Evolutionary conservation across 2,113 vertebrate genomes (phyloP).

Genomic region (Chaetorhynchus papuensis): DNA sequence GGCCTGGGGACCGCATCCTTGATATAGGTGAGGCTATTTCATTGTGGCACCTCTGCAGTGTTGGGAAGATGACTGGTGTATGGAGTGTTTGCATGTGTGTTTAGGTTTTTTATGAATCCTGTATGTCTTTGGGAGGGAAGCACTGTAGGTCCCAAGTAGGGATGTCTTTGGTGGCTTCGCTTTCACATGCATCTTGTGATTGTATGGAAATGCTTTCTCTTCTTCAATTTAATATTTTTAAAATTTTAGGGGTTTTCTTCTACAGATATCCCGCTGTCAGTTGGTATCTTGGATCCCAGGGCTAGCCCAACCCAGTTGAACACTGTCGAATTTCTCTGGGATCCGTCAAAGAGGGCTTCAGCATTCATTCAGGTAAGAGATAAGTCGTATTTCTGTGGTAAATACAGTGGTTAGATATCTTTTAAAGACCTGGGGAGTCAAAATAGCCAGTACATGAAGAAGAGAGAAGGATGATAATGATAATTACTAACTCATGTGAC

Average conservation of each 20-base stretch:
- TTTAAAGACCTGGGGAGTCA: neutral
- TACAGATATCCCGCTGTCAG: slow-evolving; percentile 90
- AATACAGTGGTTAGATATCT: neutral
- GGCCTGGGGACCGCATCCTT: slow-evolving; percentile 92
- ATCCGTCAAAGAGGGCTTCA: slow-evolving; percentile 85
- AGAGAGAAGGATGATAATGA: neutral
- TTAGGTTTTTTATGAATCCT: neutral
- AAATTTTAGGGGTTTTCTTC: slow-evolving; percentile 74
- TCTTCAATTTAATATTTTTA: slow-evolving; percentile 71
- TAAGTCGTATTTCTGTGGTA: neutral
- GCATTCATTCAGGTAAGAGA: slow-evolving; percentile 88
- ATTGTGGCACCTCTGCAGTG: neutral
- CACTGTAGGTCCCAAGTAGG: neutral
- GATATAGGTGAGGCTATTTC: slow-evolving; percentile 83
- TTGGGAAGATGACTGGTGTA: neutral
- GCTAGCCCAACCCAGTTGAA: slow-evolving; percentile 89
- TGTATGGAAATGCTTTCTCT: slow-evolving; percentile 40
- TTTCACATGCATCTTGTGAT: slow-evolving; percentile 27
- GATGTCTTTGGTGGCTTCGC: neutral
- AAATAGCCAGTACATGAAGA: neutral
- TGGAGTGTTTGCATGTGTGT: neutral
- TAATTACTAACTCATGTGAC: neutral
- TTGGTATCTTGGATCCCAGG: slow-evolving; percentile 88
- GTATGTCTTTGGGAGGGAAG: neutral
- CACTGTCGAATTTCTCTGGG: slow-evolving; percentile 93